Percentiles rank a stretch among this genome's conserved stretches.
phyloP scores from a whole-genome alignment of 2,888 invertebrate genomes.

The Nephrotoma appendiculata region DNA sequence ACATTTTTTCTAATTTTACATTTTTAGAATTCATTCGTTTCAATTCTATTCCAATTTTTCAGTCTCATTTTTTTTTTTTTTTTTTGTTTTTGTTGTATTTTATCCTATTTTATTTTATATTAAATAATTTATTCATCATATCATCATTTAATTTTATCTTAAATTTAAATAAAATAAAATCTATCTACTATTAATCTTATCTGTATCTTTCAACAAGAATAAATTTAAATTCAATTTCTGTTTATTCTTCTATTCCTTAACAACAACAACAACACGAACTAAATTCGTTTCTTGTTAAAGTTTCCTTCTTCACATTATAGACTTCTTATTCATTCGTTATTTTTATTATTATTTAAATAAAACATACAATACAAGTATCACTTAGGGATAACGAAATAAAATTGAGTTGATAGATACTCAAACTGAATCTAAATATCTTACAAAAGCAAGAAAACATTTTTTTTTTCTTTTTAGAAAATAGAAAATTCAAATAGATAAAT shows the following conservation, averaged over 20 bases:
- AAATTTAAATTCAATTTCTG: background rate
- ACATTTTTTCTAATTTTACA: background rate
- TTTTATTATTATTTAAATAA: background rate
- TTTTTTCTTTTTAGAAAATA: background rate
- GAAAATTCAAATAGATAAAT: background rate
- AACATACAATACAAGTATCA: background rate
- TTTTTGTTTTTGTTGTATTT: background rate
- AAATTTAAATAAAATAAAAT: background rate
- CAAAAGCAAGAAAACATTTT: background rate
- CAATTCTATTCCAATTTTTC: background rate
- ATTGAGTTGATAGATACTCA: background rate
- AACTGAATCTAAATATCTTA: background rate
- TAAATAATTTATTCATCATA: background rate
- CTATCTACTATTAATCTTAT: background rate
- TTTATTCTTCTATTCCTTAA: background rate
- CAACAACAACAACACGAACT: background rate
- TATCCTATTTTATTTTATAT: background rate
- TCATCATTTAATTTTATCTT: background rate
- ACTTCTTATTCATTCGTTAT: background rate
- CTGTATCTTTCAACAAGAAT: background rate
- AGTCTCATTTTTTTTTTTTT: background rate
- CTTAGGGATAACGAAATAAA: background rate
- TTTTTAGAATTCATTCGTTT: background rate
- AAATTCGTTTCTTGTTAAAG: background rate
- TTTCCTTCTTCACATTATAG: background rate